Evolutionary conservation across 2,888 invertebrate species (phyloP).

Genomic region (Amphimallon solstitiale): DNA sequence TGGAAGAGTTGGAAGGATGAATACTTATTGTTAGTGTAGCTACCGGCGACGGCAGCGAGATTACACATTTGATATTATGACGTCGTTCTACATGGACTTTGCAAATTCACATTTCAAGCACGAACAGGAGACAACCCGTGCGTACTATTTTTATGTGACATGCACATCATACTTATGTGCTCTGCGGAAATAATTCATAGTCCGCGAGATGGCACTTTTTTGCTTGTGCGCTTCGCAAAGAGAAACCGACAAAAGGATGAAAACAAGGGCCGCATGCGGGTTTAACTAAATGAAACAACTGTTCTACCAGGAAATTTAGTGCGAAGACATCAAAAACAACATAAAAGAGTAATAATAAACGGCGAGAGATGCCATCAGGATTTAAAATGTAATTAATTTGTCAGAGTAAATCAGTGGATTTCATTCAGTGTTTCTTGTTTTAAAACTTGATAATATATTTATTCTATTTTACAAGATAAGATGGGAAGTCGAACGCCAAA

Average conservation of each 20-base stretch:
- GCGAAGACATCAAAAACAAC: slow-evolving; percentile 28
- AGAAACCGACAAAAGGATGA: background rate
- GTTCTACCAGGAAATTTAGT: slow-evolving; percentile 26
- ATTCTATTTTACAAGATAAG: no score
- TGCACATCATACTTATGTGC: slow-evolving; percentile 27
- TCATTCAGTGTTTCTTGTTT: no score
- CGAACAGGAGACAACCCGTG: slow-evolving; percentile 26
- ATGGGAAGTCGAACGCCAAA: no score
- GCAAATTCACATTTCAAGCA: slow-evolving; percentile 26
- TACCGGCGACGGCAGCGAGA: background rate
- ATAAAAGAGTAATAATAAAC: slow-evolving; percentile 24
- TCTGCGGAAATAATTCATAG: slow-evolving; percentile 28
- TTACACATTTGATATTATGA: background rate
- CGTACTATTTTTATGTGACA: slow-evolving; percentile 31
- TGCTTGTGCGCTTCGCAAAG: background rate
- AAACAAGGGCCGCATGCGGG: slow-evolving; percentile 4
- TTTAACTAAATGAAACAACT: slow-evolving; percentile 16
- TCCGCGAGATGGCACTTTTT: slow-evolving; percentile 4
- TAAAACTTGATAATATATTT: no score
- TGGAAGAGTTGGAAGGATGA: background rate
- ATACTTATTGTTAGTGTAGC: background rate
- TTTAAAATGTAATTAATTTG: slow-evolving; percentile 31
- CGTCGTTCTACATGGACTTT: slow-evolving; percentile 4
- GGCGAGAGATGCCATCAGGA: slow-evolving; percentile 17
- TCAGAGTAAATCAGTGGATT: slow-evolving; percentile 13